Base-by-base conservation (phyloP, 2,888 invertebrate species). In the Patella pellucida region DNA sequence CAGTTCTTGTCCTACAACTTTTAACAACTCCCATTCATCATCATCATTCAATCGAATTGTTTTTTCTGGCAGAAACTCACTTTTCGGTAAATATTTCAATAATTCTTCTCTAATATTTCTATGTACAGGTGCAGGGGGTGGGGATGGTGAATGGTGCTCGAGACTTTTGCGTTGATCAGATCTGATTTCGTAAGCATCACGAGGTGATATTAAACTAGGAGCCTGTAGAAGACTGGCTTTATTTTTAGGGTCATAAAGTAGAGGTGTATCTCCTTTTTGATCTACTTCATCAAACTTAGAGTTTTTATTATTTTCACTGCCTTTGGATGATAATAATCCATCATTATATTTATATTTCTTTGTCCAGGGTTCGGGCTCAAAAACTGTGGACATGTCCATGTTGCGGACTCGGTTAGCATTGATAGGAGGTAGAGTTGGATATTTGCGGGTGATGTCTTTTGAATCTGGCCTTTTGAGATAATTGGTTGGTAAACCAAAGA, bases 321-420 rank as follows among this genome's bases (percentile, higher is more conserved):
- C 23, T 62, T 62, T 9, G 9, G 62, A 9, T 19, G 62, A 23
- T 12, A 62, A 62, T 62, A 62, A 62, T 62, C 62, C 62, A 62
- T 62, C 23, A 12, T 62, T 62, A 62, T 62, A 23, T 62, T 15
- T 62, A 62, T 23, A 78, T 52, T 73, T 69, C 14, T 74, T 54
- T 15, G 84, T 85, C 86, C 86, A 85, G 1, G 81, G 71, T 73
- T 86, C 86, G 0, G 81, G 79, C 74, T 86, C 86, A 71, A 86
- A 86, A 68, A 86, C 84, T 52, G 86, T 86, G 50, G 86, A 86
- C 75, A 81, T 80, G 72, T 83, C 80, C 15, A 51, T 41, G 76
- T 84, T 85, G 72, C 79, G 80, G 14, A 78, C 78, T 50, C 84
- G 79, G 73, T 85, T 83, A 41, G 76, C 79, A 41, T 85, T 84